Conservation (phyloP, 2,888 invertebrate species). For the Caenorhabditis drosophilae region DNA sequence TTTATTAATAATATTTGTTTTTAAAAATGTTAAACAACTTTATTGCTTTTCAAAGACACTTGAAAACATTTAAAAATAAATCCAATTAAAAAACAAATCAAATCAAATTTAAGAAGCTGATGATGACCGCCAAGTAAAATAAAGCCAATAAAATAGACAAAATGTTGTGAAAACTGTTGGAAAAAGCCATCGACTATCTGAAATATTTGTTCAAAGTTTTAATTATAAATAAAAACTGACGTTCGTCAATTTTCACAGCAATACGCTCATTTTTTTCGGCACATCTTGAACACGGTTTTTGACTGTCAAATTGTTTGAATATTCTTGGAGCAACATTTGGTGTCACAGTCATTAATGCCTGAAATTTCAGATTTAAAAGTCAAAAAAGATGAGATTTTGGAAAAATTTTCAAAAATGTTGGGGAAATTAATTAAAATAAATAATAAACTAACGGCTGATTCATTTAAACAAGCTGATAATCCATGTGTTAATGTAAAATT, state of each 20-base stretch:
- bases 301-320: constrained; percentile 57
- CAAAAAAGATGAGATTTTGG: too few species aligned
- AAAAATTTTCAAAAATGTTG: too few species aligned
- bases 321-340: constrained; percentile 52
- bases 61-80: too few species aligned
- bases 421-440: too few species aligned
- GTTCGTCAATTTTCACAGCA: constrained; percentile 61
- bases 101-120: too few species aligned
- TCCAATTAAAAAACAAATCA: too few species aligned
- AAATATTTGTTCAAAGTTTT: constrained; percentile 2
- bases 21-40: too few species aligned
- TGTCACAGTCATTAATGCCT: constrained; percentile 60
- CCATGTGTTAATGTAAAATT: constrained; percentile 50
- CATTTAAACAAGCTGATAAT: constrained; percentile 53
- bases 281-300: constrained; percentile 62
- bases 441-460: constrained; percentile 49
- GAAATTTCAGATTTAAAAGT: constrained; percentile 11
- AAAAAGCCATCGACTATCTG: constrained; percentile 64
- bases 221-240: constrained; percentile 35
- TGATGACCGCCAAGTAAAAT: constrained; percentile 56
- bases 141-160: constrained; percentile 61
- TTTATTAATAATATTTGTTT: too few species aligned
- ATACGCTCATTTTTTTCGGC: constrained; percentile 55
- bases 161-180: constrained; percentile 61
- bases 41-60: too few species aligned